A percentile compares a stretch with the other conserved stretches of the same genome.
Conservation (phyloP, 1,140 invertebrate genomes). For the Megathymus violae region DNA sequence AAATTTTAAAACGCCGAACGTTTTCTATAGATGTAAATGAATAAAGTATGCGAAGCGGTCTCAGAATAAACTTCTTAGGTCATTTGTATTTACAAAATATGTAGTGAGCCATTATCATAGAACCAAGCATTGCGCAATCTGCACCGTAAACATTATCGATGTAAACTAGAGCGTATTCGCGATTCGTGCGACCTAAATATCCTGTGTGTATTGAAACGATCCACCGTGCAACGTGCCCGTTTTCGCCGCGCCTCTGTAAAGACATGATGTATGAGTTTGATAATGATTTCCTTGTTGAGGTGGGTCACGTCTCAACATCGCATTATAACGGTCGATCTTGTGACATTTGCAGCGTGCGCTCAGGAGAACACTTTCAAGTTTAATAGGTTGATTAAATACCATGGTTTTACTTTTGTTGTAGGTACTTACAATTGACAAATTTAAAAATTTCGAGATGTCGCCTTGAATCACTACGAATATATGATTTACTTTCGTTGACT, state of each 20-base stretch:
- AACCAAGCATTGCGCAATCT: conserved; percentile 12
- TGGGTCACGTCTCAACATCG: conserved; percentile 51
- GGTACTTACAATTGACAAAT: no score
- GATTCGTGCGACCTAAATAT: conserved; percentile 24
- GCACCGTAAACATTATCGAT: conserved; percentile 5
- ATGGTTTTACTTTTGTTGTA: no score
- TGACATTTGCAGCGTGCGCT: conserved; percentile 9
- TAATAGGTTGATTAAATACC: background rate
- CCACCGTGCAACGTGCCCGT: conserved; percentile 39
- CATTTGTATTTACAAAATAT: no score
- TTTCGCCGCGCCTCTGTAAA: conserved; percentile 54
- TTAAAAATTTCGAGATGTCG: no score
- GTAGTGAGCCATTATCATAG: background rate
- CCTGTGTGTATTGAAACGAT: conserved; percentile 19
- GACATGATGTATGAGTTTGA: conserved; percentile 63
- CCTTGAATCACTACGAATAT: no score
- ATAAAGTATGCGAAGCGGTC: no score
- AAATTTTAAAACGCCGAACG: no score
- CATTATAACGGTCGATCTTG: conserved; percentile 43
- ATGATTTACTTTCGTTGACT: no score
- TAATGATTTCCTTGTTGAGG: conserved; percentile 72
- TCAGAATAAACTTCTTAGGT: no score
- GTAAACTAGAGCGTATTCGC: conserved; percentile 14
- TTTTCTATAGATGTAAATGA: no score
- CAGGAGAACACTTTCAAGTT: background rate